Conservation (phyloP, 2,113 vertebrate genomes). For the Gnathonemus longibarbis region DNA sequence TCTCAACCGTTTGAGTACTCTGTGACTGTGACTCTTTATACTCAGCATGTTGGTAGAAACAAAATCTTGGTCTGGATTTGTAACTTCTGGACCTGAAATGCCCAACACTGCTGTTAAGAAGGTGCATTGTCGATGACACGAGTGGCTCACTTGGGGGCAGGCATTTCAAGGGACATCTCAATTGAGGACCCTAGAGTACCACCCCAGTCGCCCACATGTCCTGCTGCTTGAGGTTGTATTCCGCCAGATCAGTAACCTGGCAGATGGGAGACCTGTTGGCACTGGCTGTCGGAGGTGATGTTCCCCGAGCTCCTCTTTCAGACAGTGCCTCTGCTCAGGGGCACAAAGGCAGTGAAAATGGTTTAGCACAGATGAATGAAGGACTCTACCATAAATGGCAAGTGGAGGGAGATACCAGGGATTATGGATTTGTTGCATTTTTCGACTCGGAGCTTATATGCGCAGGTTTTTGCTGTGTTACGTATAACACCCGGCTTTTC, state of each 20-base stretch:
- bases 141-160: background rate
- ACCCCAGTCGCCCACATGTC: background rate
- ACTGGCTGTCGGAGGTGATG: conserved; percentile 5
- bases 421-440: background rate
- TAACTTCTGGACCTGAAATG: background rate
- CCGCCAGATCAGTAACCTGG: conserved; percentile 20
- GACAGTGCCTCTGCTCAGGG: background rate
- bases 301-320: background rate
- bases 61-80: background rate
- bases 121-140: background rate
- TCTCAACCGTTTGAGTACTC: background rate
- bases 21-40: background rate
- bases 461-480: background rate
- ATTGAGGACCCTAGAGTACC: background rate
- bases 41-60: background rate
- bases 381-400: conserved; percentile 1
- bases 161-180: background rate
- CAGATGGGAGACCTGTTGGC: conserved; percentile 7
- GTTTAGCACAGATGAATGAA: background rate
- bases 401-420: background rate
- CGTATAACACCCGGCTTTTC: background rate
- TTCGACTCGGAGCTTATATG: background rate
- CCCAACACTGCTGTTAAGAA: background rate
- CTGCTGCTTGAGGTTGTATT: background rate
- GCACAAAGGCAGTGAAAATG: conserved; percentile 13